Evolutionary conservation across 2,113 vertebrate species (phyloP).

Genomic region (Galeopterus variegatus): DNA sequence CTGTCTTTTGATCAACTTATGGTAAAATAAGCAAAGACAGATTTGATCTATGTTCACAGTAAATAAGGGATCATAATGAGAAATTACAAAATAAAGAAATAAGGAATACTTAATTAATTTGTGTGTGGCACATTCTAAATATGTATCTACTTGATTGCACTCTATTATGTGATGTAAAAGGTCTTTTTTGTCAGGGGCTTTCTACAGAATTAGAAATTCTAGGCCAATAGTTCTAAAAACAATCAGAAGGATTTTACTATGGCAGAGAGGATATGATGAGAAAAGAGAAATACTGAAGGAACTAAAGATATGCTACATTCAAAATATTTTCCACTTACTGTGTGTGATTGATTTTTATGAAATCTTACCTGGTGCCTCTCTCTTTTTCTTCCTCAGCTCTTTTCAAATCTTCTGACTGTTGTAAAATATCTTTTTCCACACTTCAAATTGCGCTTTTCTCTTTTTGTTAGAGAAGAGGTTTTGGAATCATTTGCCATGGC

Average conservation of each 20-base stretch:
- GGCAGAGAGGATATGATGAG: neutral
- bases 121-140: neutral
- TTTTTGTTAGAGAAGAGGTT: slow-evolving; percentile 56
- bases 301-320: neutral
- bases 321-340: neutral
- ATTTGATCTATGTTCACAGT: neutral
- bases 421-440: slow-evolving; percentile 36
- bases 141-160: neutral
- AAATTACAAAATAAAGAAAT: neutral
- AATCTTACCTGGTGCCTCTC: neutral
- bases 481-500: slow-evolving; percentile 10
- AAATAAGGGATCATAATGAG: neutral
- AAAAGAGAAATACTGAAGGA: neutral
- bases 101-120: neutral
- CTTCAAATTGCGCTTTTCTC: neutral
- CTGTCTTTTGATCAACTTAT: neutral
- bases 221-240: neutral
- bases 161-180: neutral
- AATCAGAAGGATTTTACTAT: neutral
- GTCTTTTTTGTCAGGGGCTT: neutral
- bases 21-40: neutral
- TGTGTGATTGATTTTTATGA: neutral
- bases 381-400: neutral
- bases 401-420: slow-evolving; percentile 28
- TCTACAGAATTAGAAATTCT: neutral